Conservation (phyloP, 2,113 vertebrate genomes). For the Callithrix jacchus region DNA sequence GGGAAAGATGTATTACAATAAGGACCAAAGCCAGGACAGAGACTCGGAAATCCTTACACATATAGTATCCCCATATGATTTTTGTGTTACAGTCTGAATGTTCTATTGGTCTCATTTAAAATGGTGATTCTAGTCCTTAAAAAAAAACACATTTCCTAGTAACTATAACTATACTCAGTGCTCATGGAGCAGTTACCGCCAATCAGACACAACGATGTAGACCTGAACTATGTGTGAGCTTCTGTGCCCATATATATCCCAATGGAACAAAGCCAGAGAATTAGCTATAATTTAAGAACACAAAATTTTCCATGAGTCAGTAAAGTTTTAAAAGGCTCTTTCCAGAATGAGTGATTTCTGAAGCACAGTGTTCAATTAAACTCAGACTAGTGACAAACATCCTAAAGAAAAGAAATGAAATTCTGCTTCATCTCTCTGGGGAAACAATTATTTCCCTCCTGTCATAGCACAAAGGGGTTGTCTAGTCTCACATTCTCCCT, state of each 20-base stretch:
- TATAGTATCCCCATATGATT: background rate
- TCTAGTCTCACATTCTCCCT: background rate
- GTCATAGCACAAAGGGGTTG: background rate
- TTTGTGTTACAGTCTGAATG: background rate
- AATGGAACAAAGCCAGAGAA: slow-evolving; percentile 8
- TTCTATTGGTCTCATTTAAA: slow-evolving; percentile 4
- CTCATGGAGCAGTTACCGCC: background rate
- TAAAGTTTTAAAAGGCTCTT: slow-evolving; percentile 21
- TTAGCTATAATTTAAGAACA: slow-evolving; percentile 9
- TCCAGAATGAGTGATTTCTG: slow-evolving; percentile 2
- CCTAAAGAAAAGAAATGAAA: background rate
- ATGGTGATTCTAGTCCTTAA: background rate
- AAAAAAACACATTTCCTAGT: background rate
- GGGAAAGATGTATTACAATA: background rate
- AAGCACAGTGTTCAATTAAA: background rate
- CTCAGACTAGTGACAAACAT: background rate
- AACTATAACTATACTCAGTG: background rate
- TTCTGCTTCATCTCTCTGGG: background rate
- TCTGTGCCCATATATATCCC: background rate
- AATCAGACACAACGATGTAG: background rate
- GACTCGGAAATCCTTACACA: background rate
- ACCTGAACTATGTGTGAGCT: background rate
- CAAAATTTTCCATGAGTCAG: slow-evolving; percentile 36
- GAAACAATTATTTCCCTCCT: background rate
- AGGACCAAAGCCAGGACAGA: background rate